Evolutionary conservation across 2,113 vertebrate species (phyloP).

Genomic region (Gallinago undulata): DNA sequence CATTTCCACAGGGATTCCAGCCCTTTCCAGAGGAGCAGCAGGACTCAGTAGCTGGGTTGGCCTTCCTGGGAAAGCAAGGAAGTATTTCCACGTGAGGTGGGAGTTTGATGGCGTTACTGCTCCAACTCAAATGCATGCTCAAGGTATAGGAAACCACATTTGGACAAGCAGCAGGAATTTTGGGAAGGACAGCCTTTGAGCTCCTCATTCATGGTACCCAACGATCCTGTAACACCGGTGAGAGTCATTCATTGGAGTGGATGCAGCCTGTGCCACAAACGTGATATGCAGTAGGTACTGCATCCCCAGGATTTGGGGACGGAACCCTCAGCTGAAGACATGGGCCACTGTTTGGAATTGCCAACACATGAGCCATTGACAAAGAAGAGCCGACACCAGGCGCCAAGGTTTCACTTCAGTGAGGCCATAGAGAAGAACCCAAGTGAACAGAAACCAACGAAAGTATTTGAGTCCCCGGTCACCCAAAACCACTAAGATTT

Average conservation of each 20-base stretch:
- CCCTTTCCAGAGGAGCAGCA: not conserved
- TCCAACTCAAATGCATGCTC: not conserved
- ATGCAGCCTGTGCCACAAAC: not conserved
- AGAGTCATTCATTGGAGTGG: not conserved
- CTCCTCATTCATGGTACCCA: not conserved
- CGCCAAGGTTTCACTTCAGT: slow-evolving; percentile 12
- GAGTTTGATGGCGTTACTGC: not conserved
- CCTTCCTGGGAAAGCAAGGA: not conserved
- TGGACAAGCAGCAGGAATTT: not conserved
- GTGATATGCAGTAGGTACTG: too few relatives aligned
- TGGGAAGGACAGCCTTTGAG: not conserved
- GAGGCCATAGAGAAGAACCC: slow-evolving; percentile 24
- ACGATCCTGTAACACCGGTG: accelerated
- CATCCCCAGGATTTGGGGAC: not conserved
- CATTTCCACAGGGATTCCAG: not conserved
- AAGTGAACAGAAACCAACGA: slow-evolving; percentile 56
- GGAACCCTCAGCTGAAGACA: not conserved
- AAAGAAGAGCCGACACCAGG: not conserved
- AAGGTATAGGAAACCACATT: not conserved
- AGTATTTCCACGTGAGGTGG: not conserved
- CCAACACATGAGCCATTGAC: not conserved
- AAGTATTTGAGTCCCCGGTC: slow-evolving; percentile 9
- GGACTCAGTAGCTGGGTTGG: not conserved
- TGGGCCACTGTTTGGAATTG: not conserved
- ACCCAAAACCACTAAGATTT: not conserved